Percentiles rank a stretch among this genome's conserved stretches.
phyloP scores from a whole-genome alignment of 2,888 invertebrate species.

The Hybos culiciformis region DNA sequence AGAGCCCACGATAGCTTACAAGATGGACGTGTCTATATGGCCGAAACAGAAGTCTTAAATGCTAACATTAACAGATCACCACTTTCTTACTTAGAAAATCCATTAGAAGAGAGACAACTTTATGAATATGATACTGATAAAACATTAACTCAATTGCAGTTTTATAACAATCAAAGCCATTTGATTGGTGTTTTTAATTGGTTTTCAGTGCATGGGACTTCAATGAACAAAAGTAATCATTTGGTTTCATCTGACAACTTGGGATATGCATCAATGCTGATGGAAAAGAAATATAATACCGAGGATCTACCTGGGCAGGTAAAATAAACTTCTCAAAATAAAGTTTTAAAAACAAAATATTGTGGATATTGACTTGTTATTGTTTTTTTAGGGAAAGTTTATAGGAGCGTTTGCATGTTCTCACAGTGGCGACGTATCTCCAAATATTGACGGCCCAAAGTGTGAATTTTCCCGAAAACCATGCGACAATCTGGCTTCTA shows the following conservation, averaged over 20 bases:
- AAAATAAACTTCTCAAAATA: too few species aligned
- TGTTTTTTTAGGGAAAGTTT: constrained; percentile 52
- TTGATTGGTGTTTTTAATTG: constrained; percentile 77
- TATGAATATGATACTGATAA: constrained; percentile 70
- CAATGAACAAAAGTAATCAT: constrained; percentile 88
- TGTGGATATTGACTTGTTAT: not conserved
- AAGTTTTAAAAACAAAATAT: not conserved
- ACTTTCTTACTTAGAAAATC: constrained; percentile 69
- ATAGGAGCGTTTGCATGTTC: constrained; percentile 85
- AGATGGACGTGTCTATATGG: constrained; percentile 55
- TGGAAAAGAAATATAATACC: constrained; percentile 68
- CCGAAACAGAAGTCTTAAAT: constrained; percentile 52
- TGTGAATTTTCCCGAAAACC: constrained; percentile 63
- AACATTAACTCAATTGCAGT: constrained; percentile 63
- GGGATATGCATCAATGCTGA: constrained; percentile 72
- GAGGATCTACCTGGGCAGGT: constrained; percentile 61
- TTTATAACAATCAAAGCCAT: constrained; percentile 42
- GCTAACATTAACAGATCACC: constrained; percentile 88
- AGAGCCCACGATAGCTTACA: constrained; percentile 60
- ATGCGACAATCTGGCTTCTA: constrained; percentile 60
- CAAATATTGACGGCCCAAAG: constrained; percentile 72
- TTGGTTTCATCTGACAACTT: constrained; percentile 84
- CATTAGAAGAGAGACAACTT: constrained; percentile 62
- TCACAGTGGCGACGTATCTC: constrained; percentile 88
- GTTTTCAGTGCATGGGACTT: constrained; percentile 89